Base-by-base conservation (phyloP, 2,888 invertebrate species). In the Noctua comes region DNA sequence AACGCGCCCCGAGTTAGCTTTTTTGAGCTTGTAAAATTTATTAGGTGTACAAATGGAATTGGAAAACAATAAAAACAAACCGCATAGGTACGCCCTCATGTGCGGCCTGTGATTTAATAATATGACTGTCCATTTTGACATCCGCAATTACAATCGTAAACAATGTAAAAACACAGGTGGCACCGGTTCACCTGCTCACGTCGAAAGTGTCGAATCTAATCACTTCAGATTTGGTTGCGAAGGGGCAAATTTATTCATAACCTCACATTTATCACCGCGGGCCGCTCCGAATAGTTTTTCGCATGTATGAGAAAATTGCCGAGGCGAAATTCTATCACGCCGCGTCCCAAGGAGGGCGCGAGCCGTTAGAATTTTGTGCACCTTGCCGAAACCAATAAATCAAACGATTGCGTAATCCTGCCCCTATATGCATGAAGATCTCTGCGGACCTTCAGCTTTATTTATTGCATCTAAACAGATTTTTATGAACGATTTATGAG, bases 371-470 rank as follows among this genome's bases (percentile, higher is more conserved):
- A 92, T 92, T 92, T 91, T 89, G 92, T 94, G 95, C 96, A 96
- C 96, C 96, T 96, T 96, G 94, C 95, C 95, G 92, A 93, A 93
- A 93, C 93, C 95, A 92, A 96, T 96, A 96, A 96, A 96, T 96
- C 96, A 96, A 94, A 95, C 94, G 95, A 96, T 96, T 95, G 94
- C 95, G 95, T 95, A 96, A 96, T 95, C 93, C 93, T 91, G 93
- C 93, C 93, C 92, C 92, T 96, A 92, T 96, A 96, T 96, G 96
- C 95, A 96, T 96, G 94, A 91, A 93, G 91, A 93, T 94, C 93
- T 90, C 90, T 89, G 88, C 90, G 91, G 89, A 91, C 93, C 93
- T 93, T 92, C 92, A 91, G 90, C 93, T 93, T 96, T 95, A 96
- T 96, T 96, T 96, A 96, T 96, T 93, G 91, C 93, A 88, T 91